Base-by-base conservation (phyloP, 53 echinoderm and acorn worm species). In the Hippasteria phrygiana region DNA sequence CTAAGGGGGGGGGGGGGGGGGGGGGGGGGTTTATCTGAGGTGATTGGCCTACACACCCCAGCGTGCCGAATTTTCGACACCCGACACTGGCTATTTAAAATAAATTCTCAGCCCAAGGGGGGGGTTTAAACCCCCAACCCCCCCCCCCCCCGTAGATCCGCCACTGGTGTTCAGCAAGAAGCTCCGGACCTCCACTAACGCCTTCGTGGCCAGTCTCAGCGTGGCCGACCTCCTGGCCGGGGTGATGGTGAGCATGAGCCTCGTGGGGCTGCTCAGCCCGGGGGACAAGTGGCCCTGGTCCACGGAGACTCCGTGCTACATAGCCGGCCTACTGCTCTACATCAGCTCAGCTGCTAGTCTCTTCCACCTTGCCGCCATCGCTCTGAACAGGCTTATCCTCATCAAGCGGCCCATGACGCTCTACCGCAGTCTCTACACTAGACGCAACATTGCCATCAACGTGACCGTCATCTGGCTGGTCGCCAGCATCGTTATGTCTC, bases 301-400 rank as follows among this genome's bases (percentile, higher is more conserved):
- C 2, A n/a, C n/a, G n/a, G n/a, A n/a, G n/a, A n/a, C n/a, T n/a
- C 50, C 81, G 27, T 92, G 92, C 74, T 48, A 18, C 63, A 28
- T 88, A 0, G 92, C 51, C 45, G 92, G 92, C 1, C 53, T 73
- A 18, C 26, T 88, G 20, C 36, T 92, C 18, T 77, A 74, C 74
- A 71, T 55, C 6, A 83, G 83, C 18, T 66, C 88, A 4, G 71
- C 80, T 53, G 66, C 63, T 1, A 92, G 92, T 36, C 81, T 92
- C 32, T 71, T 88, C 75, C 88, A 81, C 63, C 88, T 92, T 20
- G 92, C 92, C 34, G 31, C 74, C 7, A 92, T 92, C 43, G 80
- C 92, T 27, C 73, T 92, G 18, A 92, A 92, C 76, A 80, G 92
- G 47, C 55, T 80, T 18, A 39, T 72, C 9, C 73, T 92, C 20